phyloP scores from a whole-genome alignment of 2,113 vertebrate species.

The Glaucidium brasilianum region DNA sequence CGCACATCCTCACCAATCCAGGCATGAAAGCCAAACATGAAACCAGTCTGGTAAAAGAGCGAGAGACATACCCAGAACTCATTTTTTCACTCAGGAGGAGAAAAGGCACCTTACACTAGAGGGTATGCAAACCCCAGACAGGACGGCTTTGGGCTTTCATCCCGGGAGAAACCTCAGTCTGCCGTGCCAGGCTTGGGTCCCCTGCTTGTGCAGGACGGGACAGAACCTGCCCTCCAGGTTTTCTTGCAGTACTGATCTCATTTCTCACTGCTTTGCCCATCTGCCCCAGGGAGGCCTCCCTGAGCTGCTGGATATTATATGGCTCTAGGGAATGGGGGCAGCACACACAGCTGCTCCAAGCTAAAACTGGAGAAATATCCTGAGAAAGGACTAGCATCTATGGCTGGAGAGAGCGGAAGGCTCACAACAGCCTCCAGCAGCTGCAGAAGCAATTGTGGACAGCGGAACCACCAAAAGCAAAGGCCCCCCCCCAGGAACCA shows the following conservation, averaged over 20 bases:
- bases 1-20: fast-evolving
- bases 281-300: not conserved
- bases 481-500: not conserved
- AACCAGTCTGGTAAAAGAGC: not conserved
- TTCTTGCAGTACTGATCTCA: not conserved
- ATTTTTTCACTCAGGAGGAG: not conserved
- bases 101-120: not conserved
- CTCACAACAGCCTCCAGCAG: not conserved
- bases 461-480: not conserved
- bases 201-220: too few relatives aligned
- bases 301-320: fast-evolving
- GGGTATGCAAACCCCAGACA: not conserved
- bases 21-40: not conserved
- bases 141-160: not conserved
- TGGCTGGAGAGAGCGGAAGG: not conserved
- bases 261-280: not conserved
- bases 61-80: not conserved
- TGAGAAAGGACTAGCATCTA: not conserved
- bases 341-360: not conserved
- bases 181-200: not conserved
- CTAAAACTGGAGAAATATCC: not conserved
- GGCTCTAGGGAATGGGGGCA: not conserved
- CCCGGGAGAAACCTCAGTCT: not conserved
- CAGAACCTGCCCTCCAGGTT: fast-evolving
- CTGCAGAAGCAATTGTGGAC: not conserved